A percentile compares a stretch with the other conserved stretches of the same genome.
phyloP scores from a whole-genome alignment of 2,888 invertebrate species.

The Drosophila flavopinicola region DNA sequence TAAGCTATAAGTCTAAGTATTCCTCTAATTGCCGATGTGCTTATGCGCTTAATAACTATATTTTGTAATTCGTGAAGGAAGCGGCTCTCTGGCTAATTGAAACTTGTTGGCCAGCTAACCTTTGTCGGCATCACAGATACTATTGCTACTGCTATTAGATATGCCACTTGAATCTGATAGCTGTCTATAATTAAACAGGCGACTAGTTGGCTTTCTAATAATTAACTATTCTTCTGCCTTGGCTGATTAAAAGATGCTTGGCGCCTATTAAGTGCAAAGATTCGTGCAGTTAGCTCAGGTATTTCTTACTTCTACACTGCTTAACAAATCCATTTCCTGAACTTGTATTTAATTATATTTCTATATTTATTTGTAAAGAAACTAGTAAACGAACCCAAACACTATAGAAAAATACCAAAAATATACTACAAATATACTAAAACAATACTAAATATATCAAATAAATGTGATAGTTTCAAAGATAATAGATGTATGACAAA shows the following conservation, averaged over 20 bases:
- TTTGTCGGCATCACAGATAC: no score
- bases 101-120: conserved; percentile 44
- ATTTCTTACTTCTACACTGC: background rate
- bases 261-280: conserved; percentile 21
- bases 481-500: no score
- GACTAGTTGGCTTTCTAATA: conserved; percentile 40
- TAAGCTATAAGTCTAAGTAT: conserved; percentile 28
- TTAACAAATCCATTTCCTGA: no score
- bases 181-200: conserved; percentile 38
- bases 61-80: conserved; percentile 54
- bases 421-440: no score
- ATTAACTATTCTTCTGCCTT: conserved; percentile 22
- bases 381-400: no score
- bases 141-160: conserved; percentile 30
- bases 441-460: no score
- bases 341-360: no score
- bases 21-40: conserved; percentile 59
- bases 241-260: background rate
- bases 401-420: no score
- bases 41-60: conserved; percentile 66
- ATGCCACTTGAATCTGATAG: conserved; percentile 32
- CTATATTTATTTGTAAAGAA: no score
- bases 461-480: no score
- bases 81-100: conserved; percentile 40
- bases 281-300: conserved; percentile 6